Percentiles rank a stretch among this genome's conserved stretches.
Evolutionary conservation across 1,140 invertebrate species (phyloP).

Genomic region (Drosophila nebulosa): DNA sequence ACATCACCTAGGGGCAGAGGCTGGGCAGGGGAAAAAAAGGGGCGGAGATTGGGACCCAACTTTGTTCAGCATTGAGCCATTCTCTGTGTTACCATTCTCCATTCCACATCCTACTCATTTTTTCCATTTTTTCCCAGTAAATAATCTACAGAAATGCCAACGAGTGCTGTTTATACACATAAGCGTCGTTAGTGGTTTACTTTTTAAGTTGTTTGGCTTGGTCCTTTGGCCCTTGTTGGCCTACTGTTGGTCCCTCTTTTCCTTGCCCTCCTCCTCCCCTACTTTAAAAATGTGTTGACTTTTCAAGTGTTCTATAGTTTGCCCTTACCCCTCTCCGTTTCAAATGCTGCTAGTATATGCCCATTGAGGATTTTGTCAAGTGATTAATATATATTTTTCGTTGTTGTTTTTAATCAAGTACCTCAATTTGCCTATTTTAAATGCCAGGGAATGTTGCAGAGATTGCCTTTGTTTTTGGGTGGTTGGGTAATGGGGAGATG

Average conservation of each 20-base stretch:
- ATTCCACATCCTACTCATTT: background rate
- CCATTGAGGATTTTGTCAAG: slow-evolving; percentile 28
- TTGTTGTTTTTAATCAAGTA: slow-evolving; percentile 41
- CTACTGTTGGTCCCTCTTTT: background rate
- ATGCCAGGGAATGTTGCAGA: background rate
- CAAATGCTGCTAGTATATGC: background rate
- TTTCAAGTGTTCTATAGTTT: slow-evolving; percentile 8
- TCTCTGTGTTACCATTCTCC: background rate
- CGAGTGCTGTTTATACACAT: slow-evolving; percentile 24
- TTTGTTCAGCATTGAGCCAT: background rate
- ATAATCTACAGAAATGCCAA: slow-evolving; percentile 16
- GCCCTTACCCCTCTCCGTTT: background rate
- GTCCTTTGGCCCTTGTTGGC: slow-evolving; percentile 10
- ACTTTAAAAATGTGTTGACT: slow-evolving; percentile 34
- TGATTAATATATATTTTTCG: slow-evolving; percentile 26
- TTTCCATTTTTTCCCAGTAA: slow-evolving; percentile 1
- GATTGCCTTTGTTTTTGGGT: background rate
- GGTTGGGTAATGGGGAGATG: no score
- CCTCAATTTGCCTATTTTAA: slow-evolving; percentile 1
- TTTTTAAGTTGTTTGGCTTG: slow-evolving; percentile 1
- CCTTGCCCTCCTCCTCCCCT: background rate
- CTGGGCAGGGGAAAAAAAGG: background rate
- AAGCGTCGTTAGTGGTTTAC: slow-evolving; percentile 37
- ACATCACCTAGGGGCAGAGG: background rate
- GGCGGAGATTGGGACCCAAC: background rate